phyloP scores from a whole-genome alignment of 2,113 vertebrate genomes.

The Lota lota region DNA sequence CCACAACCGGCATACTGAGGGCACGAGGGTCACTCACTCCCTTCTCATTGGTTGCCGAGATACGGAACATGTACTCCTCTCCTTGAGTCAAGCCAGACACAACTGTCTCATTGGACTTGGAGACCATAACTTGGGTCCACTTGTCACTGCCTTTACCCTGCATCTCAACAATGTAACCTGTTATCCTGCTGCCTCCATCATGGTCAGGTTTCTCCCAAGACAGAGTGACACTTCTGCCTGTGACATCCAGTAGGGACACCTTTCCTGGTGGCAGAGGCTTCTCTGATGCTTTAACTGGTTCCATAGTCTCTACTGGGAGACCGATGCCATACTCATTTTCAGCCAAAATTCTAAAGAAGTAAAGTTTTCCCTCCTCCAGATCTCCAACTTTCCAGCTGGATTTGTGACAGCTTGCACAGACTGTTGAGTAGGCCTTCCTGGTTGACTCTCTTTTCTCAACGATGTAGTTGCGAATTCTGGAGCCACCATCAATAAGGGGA shows the following conservation, averaged over 20 bases:
- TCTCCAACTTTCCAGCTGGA: constrained; percentile 92
- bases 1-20: constrained; percentile 87
- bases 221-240: constrained; percentile 85
- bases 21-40: constrained; percentile 91
- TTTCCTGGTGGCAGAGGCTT: constrained; percentile 95
- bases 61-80: constrained; percentile 94
- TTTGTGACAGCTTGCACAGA: constrained; percentile 91
- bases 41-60: constrained; percentile 94
- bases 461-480: constrained; percentile 93
- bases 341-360: constrained; percentile 94
- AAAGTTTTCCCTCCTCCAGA: constrained; percentile 89
- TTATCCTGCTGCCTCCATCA: constrained; percentile 95
- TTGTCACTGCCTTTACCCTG: constrained; percentile 93
- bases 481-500: constrained; percentile 92
- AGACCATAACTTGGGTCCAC: constrained; percentile 90
- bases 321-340: constrained; percentile 97
- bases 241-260: constrained; percentile 88
- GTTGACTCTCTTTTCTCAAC: constrained; percentile 96
- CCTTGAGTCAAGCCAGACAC: constrained; percentile 89
- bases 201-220: constrained; percentile 98
- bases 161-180: constrained; percentile 96
- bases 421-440: constrained; percentile 95
- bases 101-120: constrained; percentile 86
- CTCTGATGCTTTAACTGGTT: constrained; percentile 93
- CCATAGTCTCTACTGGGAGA: constrained; percentile 89